These are phyloP conservation scores for Gavia stellata DNA, from an alignment of 2,113 vertebrate species.

Conservation along the genomic window DNA sequence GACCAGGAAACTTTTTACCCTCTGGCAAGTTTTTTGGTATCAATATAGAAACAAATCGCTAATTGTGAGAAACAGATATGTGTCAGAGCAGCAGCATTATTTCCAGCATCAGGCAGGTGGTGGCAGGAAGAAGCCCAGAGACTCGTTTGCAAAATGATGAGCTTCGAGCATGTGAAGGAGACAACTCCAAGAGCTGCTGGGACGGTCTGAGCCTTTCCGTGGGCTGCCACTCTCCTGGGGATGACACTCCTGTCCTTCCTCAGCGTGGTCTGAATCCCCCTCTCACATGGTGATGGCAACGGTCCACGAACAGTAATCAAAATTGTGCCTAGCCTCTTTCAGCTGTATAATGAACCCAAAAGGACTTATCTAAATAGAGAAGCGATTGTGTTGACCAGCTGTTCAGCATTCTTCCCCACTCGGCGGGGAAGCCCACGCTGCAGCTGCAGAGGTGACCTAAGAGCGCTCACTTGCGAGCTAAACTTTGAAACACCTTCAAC, in stretches of 20 bases:
- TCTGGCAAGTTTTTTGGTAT: background rate
- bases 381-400: background rate
- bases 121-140: background rate
- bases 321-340: background rate
- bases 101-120: background rate
- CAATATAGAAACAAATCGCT: background rate
- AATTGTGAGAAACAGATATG: background rate
- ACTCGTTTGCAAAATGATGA: background rate
- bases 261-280: background rate
- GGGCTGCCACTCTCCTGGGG: background rate
- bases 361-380: slow-evolving; percentile 18
- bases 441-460: slow-evolving; percentile 39
- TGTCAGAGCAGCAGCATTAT: background rate
- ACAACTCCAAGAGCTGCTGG: background rate
- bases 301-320: background rate
- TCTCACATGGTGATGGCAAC: background rate
- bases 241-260: background rate
- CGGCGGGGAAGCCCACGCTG: background rate
- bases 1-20: background rate
- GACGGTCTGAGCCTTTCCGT: background rate
- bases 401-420: background rate
- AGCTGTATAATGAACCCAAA: slow-evolving; percentile 33
- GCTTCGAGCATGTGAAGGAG: background rate
- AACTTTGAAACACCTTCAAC: background rate
- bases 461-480: background rate